Conservation (phyloP, 2,888 invertebrate genomes). For the Uropetala carovei region DNA sequence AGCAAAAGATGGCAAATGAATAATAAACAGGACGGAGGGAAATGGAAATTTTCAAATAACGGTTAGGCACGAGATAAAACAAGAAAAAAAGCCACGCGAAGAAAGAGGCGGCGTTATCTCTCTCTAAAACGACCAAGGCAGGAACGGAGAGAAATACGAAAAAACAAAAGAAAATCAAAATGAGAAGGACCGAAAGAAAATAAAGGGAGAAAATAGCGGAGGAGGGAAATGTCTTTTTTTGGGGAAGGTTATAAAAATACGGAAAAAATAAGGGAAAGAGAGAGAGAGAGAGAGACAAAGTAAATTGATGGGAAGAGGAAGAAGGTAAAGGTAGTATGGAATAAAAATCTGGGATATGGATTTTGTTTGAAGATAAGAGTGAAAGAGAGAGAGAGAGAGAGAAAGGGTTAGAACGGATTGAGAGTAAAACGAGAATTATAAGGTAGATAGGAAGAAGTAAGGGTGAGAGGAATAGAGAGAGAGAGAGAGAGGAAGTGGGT, state of each 20-base stretch:
- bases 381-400: background rate
- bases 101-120: background rate
- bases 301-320: background rate
- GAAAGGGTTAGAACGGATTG: background rate
- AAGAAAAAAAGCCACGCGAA: background rate
- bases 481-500: background rate
- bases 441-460: background rate
- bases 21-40: background rate
- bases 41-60: background rate
- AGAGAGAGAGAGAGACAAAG: background rate
- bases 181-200: background rate
- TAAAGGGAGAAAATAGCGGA: background rate
- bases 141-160: background rate
- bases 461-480: background rate
- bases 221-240: background rate
- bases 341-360: background rate
- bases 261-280: background rate
- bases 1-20: background rate
- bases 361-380: constrained; percentile 14
- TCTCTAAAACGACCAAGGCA: background rate
- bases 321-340: background rate
- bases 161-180: background rate
- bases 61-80: background rate
- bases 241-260: background rate
- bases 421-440: too few relatives aligned